Base-by-base conservation (phyloP, 1,140 invertebrate genomes). In the Eciton burchellii region DNA sequence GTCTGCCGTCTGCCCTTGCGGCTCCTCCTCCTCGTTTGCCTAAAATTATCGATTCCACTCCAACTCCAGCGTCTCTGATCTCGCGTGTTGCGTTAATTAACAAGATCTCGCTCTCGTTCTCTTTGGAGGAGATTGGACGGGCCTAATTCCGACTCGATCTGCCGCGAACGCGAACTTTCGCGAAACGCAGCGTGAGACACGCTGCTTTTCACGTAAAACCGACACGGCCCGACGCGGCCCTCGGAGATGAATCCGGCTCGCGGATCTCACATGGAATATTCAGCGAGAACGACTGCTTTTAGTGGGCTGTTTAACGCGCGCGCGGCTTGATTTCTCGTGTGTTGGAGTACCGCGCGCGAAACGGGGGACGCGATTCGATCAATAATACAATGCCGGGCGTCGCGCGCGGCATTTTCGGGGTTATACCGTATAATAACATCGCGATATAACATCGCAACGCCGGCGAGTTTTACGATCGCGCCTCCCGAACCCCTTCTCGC, bases 381-480 rank as follows among this genome's bases (percentile, higher is more conserved):
- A 79, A 79, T 79, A 79, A 79, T 79, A 79, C 52, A n/a, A 47
- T 11, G 16, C 74, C 63, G 43, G 56, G 74, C 74, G 52, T 41
- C 19, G 14, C n/a, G n/a, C 72, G 45, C 43, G 49, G 47, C 74
- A 68, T 79, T 79, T 35, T 70, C 47, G 35, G 35, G 56, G 63
- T 79, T 79, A 57, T 63, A 56, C n/a, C n/a, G 68, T 79, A 76
- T 65, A 56, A 79, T n/a, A n/a, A n/a, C n/a, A n/a, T 68, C 52
- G 63, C 45, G 65, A 70, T 70, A 56, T 79, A 70, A 79, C 63
- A 49, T 57, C 24, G 24, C 74, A 52, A 79, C n/a, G 16, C 21
- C 65, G 60, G 62, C 62, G 29, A 45, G 41, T 79, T 79, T 79
- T 79, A 79, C 63, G 74, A 57, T 65, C 16, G 35, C 49, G 59